A percentile compares a stretch with the other conserved stretches of the same genome.
These are phyloP conservation scores for Hydra vulgaris DNA, from an alignment of 30 jellyfish, hydroid and myxozoan species.

Conservation along the genomic window DNA sequence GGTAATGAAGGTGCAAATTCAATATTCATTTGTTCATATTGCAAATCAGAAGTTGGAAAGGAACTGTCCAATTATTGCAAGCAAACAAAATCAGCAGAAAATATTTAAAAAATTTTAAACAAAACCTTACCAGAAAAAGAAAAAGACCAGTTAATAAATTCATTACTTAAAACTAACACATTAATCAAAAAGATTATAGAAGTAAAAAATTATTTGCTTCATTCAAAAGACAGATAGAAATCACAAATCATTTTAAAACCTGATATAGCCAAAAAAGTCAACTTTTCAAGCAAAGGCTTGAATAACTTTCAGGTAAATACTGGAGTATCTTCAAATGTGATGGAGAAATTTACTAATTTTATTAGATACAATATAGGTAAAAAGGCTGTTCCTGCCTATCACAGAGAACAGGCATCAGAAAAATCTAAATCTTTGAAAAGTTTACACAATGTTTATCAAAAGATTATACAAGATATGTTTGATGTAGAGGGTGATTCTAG, in stretches of 20 bases:
- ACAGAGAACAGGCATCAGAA: neutral
- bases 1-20: neutral
- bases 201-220: neutral
- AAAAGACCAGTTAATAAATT: neutral
- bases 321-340: neutral
- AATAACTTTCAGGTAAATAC: neutral
- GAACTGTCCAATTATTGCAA: neutral
- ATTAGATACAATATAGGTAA: neutral
- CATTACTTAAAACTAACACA: neutral
- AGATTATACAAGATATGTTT: no score
- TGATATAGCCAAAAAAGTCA: neutral
- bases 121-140: neutral
- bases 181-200: neutral
- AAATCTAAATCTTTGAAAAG: neutral
- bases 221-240: neutral
- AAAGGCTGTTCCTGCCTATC: neutral
- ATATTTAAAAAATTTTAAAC: no score
- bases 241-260: neutral
- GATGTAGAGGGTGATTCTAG: no score
- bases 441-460: no score
- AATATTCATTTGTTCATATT: neutral
- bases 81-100: neutral
- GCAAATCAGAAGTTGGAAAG: neutral
- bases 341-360: neutral
- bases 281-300: neutral